Percentiles rank a stretch among this genome's conserved stretches.
Conservation (phyloP, 2,113 vertebrate species). For the Corythoichthys haematopterus region DNA sequence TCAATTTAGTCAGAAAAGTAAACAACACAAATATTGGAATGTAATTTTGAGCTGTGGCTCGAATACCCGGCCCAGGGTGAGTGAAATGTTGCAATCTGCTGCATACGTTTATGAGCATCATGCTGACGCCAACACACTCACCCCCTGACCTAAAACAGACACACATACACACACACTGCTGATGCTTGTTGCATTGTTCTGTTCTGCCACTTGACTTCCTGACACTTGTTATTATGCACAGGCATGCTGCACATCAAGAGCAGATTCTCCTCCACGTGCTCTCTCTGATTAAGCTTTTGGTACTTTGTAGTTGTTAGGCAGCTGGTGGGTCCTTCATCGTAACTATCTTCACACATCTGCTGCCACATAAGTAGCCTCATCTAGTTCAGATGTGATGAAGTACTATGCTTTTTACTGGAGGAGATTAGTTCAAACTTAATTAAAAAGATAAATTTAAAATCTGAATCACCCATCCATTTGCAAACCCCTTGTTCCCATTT, state of each 20-base stretch:
- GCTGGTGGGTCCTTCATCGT: background rate
- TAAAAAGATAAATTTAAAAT: background rate
- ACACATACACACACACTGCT: background rate
- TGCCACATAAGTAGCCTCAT: background rate
- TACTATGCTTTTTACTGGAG: conserved; percentile 11
- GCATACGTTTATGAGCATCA: background rate
- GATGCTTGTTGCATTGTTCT: conserved; percentile 15
- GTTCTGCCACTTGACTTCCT: conserved; percentile 38
- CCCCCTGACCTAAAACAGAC: background rate
- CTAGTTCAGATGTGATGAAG: conserved; percentile 6
- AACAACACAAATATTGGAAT: background rate
- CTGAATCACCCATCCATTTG: background rate
- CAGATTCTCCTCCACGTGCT: conserved; percentile 13
- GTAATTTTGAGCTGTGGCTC: background rate
- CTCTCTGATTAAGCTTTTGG: background rate
- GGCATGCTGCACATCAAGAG: conserved; percentile 24
- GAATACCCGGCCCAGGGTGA: background rate
- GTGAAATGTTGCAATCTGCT: conserved; percentile 7
- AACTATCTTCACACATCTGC: background rate
- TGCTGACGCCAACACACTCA: conserved; percentile 15
- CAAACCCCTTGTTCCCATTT: background rate
- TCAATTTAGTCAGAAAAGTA: background rate
- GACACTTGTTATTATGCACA: conserved; percentile 31
- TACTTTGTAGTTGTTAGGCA: background rate
- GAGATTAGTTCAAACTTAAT: background rate